phyloP scores from a whole-genome alignment of 2,113 vertebrate genomes.

The Sclerurus mexicanus region DNA sequence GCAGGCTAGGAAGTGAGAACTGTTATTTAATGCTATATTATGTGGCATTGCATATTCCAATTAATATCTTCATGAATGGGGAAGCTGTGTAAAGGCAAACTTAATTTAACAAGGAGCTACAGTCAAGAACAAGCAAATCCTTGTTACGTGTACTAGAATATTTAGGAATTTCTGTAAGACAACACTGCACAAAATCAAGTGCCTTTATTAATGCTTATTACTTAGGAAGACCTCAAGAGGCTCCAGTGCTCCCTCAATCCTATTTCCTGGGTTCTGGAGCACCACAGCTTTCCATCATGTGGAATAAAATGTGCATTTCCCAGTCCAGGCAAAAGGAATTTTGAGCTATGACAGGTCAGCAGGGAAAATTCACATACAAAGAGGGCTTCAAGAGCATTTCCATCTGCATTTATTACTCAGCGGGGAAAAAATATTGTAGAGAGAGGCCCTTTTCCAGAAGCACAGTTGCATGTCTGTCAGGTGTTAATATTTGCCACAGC shows the following conservation, averaged over 20 bases:
- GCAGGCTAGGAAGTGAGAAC: background rate
- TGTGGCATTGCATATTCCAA: background rate
- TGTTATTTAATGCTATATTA: background rate
- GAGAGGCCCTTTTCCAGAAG: background rate
- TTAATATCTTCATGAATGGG: background rate
- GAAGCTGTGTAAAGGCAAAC: background rate
- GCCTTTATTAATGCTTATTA: background rate
- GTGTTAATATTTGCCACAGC: background rate
- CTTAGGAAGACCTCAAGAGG: background rate
- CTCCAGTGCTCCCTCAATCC: background rate
- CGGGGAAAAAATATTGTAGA: background rate
- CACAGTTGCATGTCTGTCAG: rapidly evolving
- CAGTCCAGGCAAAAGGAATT: background rate
- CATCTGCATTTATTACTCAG: background rate
- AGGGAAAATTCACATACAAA: background rate
- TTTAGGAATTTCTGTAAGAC: background rate
- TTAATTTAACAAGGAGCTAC: background rate
- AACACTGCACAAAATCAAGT: background rate
- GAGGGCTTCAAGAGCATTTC: background rate
- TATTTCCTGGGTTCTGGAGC: background rate
- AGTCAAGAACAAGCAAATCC: background rate
- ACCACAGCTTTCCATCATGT: background rate
- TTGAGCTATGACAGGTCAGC: background rate
- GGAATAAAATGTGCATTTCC: background rate
- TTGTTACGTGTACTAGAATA: rapidly evolving